Percentiles rank a stretch among this genome's conserved stretches.
Conservation (phyloP, 2,797 vertebrate species). For the Pelodytes ibericus region DNA sequence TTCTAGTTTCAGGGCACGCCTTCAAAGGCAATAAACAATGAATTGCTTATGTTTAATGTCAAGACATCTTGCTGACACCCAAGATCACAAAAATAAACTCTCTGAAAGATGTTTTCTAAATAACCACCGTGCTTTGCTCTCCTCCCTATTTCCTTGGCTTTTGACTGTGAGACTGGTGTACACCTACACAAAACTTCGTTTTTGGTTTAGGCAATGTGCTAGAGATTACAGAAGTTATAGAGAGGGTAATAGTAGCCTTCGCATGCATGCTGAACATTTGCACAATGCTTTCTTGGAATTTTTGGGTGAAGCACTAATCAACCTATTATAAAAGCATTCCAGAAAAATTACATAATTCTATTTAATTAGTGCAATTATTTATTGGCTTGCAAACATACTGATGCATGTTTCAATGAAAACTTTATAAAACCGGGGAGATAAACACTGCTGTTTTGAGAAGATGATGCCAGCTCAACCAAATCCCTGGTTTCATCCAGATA, state of each 20-base stretch:
- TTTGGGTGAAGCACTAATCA: constrained; percentile 65
- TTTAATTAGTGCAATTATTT: constrained; percentile 55
- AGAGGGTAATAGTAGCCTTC: constrained; percentile 59
- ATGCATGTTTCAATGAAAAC: constrained; percentile 19
- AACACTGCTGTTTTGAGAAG: background rate
- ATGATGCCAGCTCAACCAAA: background rate
- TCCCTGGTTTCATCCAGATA: background rate
- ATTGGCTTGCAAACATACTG: constrained; percentile 42
- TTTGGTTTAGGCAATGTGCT: constrained; percentile 43
- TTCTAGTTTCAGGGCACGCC: constrained; percentile 40
- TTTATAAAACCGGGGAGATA: constrained; percentile 6
- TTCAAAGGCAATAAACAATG: constrained; percentile 40
- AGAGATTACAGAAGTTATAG: constrained; percentile 57
- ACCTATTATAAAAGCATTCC: constrained; percentile 64
- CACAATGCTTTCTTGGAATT: constrained; percentile 68
- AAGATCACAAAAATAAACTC: constrained; percentile 47
- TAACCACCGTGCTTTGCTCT: background rate
- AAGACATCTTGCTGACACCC: constrained; percentile 35
- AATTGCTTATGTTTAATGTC: constrained; percentile 37
- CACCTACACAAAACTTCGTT: constrained; percentile 47
- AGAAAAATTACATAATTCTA: constrained; percentile 60
- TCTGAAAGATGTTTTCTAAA: constrained; percentile 25
- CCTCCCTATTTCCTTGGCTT: background rate
- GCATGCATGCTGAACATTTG: constrained; percentile 62
- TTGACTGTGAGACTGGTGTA: constrained; percentile 24